phyloP scores from a whole-genome alignment of 2,797 vertebrate species.

The Poecilia wingei region DNA sequence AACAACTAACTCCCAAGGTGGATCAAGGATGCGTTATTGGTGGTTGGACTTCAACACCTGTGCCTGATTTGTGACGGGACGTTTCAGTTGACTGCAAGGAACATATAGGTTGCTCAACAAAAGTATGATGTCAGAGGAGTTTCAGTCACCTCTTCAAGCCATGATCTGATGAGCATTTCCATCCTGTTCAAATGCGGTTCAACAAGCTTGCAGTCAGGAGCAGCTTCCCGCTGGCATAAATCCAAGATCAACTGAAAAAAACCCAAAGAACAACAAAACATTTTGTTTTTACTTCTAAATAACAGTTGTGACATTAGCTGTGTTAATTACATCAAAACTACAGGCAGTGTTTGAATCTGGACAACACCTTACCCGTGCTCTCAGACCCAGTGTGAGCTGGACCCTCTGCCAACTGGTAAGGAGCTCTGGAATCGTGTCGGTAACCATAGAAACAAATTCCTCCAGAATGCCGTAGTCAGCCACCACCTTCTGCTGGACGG shows the following conservation, averaged over 20 bases:
- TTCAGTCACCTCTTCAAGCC: conserved; percentile 42
- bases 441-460: conserved; percentile 76
- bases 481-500: conserved; percentile 57
- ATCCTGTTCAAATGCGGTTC: conserved; percentile 65
- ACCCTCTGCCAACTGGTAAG: conserved; percentile 69
- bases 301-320: not conserved
- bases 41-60: not conserved
- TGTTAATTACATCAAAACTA: not conserved
- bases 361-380: conserved; percentile 66
- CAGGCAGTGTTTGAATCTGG: not conserved
- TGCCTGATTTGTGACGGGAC: not conserved
- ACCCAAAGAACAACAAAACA: not conserved
- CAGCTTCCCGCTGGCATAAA: conserved; percentile 45
- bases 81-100: not conserved
- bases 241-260: conserved; percentile 59
- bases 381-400: conserved; percentile 78
- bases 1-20: not conserved
- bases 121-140: not conserved
- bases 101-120: not conserved
- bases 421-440: conserved; percentile 71
- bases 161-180: conserved; percentile 38
- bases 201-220: conserved; percentile 32
- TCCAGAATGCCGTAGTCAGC: conserved; percentile 76
- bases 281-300: not conserved
- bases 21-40: not conserved